These are phyloP conservation scores for Loxodonta africana DNA, from an alignment of 2,113 vertebrate species.

Conservation along the genomic window DNA sequence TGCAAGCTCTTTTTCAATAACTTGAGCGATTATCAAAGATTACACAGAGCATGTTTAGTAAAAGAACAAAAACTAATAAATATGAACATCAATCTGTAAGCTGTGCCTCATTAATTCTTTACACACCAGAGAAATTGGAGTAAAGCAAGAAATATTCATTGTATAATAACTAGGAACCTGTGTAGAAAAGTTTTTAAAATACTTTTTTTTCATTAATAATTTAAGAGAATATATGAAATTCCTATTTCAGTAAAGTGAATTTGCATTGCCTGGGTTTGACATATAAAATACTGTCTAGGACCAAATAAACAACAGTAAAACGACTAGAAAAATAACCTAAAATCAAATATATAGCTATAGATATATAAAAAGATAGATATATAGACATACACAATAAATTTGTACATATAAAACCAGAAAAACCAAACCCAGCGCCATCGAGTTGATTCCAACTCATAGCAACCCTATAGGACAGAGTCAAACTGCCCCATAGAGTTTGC, in stretches of 20 bases:
- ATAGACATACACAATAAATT: background rate
- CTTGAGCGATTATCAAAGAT: slow-evolving; percentile 78
- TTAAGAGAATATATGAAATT: slow-evolving; percentile 49
- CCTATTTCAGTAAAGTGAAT: slow-evolving; percentile 18
- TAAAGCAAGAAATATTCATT: slow-evolving; percentile 76
- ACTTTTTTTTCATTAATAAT: slow-evolving; percentile 68
- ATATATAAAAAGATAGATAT: too few species aligned
- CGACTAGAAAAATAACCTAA: background rate
- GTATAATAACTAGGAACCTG: slow-evolving; percentile 61
- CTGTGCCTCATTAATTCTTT: slow-evolving; percentile 84
- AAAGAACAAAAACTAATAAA: slow-evolving; percentile 77
- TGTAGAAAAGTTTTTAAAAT: slow-evolving; percentile 49
- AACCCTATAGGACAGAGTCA: too few species aligned
- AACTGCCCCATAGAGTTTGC: too few species aligned
- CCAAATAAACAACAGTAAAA: background rate
- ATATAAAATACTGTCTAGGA: background rate
- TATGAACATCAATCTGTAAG: slow-evolving; percentile 80
- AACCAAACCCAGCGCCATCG: too few species aligned
- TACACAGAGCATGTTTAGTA: slow-evolving; percentile 72
- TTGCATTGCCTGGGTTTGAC: slow-evolving; percentile 6
- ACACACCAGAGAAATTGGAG: slow-evolving; percentile 65
- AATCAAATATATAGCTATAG: background rate
- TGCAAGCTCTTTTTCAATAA: slow-evolving; percentile 73
- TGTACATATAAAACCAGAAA: too few species aligned
- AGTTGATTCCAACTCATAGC: too few species aligned